Percentiles rank a stretch among this genome's conserved stretches.
Evolutionary conservation across 2,797 vertebrate genomes (phyloP).

Genomic region (Mus caroli): DNA sequence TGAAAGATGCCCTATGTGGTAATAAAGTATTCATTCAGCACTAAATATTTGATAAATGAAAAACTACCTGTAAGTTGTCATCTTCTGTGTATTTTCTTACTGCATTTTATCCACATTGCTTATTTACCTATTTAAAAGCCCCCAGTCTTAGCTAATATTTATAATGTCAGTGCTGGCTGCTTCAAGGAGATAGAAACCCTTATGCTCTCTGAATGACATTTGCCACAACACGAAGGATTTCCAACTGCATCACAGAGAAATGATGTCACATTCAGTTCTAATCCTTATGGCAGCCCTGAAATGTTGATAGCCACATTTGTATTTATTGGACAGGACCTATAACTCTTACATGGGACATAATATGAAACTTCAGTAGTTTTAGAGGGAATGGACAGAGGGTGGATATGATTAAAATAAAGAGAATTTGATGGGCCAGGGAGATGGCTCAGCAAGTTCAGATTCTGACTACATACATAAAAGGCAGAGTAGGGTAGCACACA

Average conservation of each 20-base stretch:
- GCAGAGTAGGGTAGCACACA: background rate
- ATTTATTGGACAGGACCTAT: constrained; percentile 14
- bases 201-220: constrained; percentile 48
- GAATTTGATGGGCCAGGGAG: background rate
- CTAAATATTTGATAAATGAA: constrained; percentile 19
- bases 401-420: constrained; percentile 28
- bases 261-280: background rate
- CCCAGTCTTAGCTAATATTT: background rate
- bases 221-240: background rate
- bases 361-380: background rate
- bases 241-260: background rate
- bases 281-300: constrained; percentile 18
- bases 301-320: background rate
- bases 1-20: background rate
- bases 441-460: background rate
- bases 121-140: background rate
- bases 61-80: background rate
- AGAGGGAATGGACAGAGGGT: constrained; percentile 1
- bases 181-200: background rate
- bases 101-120: background rate
- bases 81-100: background rate
- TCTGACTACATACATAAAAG: background rate
- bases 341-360: background rate
- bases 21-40: background rate
- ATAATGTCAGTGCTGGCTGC: background rate